These are phyloP conservation scores for Homarus gammarus DNA, from an alignment of 2,888 invertebrate genomes.

Conservation along the genomic window DNA sequence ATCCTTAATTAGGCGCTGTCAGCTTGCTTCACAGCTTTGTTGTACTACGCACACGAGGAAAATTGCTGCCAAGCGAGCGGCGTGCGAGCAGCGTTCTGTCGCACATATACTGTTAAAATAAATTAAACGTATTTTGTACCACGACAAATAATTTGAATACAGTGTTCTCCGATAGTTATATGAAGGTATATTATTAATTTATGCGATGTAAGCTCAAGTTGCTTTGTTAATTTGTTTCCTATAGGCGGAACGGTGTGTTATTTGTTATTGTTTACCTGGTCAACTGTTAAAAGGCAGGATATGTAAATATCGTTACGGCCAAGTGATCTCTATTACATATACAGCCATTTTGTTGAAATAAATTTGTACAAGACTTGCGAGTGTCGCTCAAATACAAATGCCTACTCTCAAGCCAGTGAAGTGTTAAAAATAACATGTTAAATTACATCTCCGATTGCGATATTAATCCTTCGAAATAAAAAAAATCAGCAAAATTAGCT, in stretches of 20 bases:
- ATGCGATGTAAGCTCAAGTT: not conserved
- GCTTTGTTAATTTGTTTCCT: constrained; percentile 1
- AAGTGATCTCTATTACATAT: not conserved
- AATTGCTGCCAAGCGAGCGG: constrained; percentile 21
- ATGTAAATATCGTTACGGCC: not conserved
- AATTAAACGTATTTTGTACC: not conserved
- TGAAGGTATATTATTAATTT: not conserved
- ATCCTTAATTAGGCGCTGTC: too few species aligned
- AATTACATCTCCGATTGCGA: constrained; percentile 29
- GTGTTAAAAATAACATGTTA: constrained; percentile 26
- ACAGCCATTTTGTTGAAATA: not conserved
- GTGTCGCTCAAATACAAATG: not conserved
- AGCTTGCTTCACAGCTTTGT: too few species aligned
- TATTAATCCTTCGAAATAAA: constrained; percentile 1
- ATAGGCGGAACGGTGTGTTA: not conserved
- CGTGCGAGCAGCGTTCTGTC: constrained; percentile 19
- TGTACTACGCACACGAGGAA: not conserved
- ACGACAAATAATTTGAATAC: not conserved
- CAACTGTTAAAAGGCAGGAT: not conserved
- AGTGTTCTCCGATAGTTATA: too few species aligned
- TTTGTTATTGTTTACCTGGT: constrained; percentile 12
- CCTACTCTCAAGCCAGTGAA: not conserved
- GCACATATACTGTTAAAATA: not conserved
- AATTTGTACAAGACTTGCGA: not conserved
- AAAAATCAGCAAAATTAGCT: not conserved